These are phyloP conservation scores for Rousettus madagascariensis DNA, from an alignment of 2,797 vertebrate genomes.

Conservation along the genomic window DNA sequence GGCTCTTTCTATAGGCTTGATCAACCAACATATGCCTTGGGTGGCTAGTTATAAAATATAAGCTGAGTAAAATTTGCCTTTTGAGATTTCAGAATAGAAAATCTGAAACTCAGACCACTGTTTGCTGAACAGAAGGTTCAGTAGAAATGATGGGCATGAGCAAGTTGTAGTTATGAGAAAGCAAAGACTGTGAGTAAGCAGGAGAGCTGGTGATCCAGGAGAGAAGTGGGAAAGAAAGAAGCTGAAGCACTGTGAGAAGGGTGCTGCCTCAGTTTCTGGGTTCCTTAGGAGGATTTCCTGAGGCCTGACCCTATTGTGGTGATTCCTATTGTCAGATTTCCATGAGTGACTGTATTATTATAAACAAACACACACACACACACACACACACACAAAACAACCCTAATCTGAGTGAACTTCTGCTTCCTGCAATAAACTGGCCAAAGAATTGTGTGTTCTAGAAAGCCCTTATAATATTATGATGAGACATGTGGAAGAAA, in stretches of 20 bases:
- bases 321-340: background rate
- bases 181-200: background rate
- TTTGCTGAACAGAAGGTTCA: constrained; percentile 1
- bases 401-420: background rate
- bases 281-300: background rate
- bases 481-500: constrained; percentile 9
- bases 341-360: constrained; percentile 8
- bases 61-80: background rate
- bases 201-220: background rate
- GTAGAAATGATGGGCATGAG: background rate
- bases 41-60: constrained; percentile 10
- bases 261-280: background rate
- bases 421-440: constrained; percentile 24
- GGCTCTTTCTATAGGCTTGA: background rate
- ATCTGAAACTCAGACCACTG: background rate
- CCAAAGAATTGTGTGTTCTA: background rate
- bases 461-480: background rate
- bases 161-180: background rate
- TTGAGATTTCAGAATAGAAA: constrained; percentile 15
- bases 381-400: background rate
- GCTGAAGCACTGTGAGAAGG: background rate
- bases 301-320: background rate
- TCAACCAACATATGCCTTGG: background rate
- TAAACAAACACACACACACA: background rate
- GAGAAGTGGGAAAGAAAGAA: background rate